These are phyloP conservation scores for Notiomystis cincta DNA, from an alignment of 2,113 vertebrate genomes.

Conservation along the genomic window DNA sequence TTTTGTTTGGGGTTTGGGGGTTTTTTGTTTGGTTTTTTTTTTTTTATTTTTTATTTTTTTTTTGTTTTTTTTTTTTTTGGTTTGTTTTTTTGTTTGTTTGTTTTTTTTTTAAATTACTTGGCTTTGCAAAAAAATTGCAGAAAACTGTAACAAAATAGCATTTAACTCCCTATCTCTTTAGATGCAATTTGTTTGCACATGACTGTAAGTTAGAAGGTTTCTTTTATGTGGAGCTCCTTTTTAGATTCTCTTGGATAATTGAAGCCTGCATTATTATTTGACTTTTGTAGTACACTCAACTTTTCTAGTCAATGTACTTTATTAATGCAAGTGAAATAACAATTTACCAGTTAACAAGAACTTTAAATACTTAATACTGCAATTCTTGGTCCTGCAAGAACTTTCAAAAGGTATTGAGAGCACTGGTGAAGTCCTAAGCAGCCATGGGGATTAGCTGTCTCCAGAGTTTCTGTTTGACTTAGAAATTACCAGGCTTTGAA, in stretches of 20 bases:
- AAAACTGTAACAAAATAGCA: conserved; percentile 22
- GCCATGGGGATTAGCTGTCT: background rate
- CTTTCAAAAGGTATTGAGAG: background rate
- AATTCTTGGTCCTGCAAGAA: background rate
- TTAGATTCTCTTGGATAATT: conserved; percentile 17
- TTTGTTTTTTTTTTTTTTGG: conserved; percentile 13
- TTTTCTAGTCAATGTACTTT: background rate
- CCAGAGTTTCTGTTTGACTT: background rate
- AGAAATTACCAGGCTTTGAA: background rate
- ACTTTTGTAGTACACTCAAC: background rate
- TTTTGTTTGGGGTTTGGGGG: background rate
- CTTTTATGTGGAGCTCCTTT: conserved; percentile 52
- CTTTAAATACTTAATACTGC: background rate
- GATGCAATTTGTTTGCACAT: conserved; percentile 53
- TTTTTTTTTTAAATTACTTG: conserved; percentile 44
- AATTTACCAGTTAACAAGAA: background rate
- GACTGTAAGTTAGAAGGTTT: conserved; percentile 43
- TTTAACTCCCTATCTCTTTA: conserved; percentile 39
- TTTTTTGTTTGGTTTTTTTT: background rate
- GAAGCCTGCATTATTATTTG: background rate
- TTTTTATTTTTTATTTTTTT: no score
- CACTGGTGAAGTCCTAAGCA: background rate
- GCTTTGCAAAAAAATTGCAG: conserved; percentile 52
- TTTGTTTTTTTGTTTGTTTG: background rate
- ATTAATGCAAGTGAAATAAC: background rate